These are phyloP conservation scores for Australoheros facetus DNA, from an alignment of 2,797 vertebrate genomes.

Conservation along the genomic window DNA sequence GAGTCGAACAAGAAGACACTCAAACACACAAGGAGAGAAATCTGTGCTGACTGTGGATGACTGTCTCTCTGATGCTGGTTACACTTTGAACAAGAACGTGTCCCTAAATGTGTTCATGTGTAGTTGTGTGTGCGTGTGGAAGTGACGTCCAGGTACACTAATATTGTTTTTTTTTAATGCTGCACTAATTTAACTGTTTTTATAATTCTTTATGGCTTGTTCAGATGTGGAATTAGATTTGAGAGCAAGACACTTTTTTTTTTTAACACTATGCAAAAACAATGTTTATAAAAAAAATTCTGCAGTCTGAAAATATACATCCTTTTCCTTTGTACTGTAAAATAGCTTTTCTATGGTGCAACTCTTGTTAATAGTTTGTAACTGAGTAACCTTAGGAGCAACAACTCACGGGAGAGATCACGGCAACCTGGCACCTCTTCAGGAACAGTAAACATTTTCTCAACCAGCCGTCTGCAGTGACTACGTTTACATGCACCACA, in stretches of 20 bases:
- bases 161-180: slow-evolving; percentile 3
- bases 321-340: slow-evolving; percentile 80
- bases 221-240: slow-evolving; percentile 38
- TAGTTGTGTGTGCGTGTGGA: not conserved
- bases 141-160: slow-evolving; percentile 41
- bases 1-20: slow-evolving; percentile 58
- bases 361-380: slow-evolving; percentile 67
- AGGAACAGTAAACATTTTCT: slow-evolving; percentile 55
- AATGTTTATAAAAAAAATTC: slow-evolving; percentile 74
- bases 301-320: slow-evolving; percentile 85
- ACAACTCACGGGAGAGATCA: slow-evolving; percentile 62
- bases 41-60: slow-evolving; percentile 51
- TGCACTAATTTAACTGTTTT: slow-evolving; percentile 36
- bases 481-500: slow-evolving; percentile 51
- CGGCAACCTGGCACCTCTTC: slow-evolving; percentile 37
- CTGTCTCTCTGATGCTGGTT: slow-evolving; percentile 15
- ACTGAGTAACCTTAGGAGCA: slow-evolving; percentile 68
- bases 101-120: slow-evolving; percentile 21
- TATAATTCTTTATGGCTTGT: not conserved
- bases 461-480: slow-evolving; percentile 28
- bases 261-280: slow-evolving; percentile 65
- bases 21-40: slow-evolving; percentile 57
- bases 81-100: slow-evolving; percentile 24
- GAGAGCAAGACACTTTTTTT: slow-evolving; percentile 44
- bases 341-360: slow-evolving; percentile 80